Evolutionary conservation across 2,797 vertebrate genomes (phyloP).

Genomic region (Pampus argenteus): DNA sequence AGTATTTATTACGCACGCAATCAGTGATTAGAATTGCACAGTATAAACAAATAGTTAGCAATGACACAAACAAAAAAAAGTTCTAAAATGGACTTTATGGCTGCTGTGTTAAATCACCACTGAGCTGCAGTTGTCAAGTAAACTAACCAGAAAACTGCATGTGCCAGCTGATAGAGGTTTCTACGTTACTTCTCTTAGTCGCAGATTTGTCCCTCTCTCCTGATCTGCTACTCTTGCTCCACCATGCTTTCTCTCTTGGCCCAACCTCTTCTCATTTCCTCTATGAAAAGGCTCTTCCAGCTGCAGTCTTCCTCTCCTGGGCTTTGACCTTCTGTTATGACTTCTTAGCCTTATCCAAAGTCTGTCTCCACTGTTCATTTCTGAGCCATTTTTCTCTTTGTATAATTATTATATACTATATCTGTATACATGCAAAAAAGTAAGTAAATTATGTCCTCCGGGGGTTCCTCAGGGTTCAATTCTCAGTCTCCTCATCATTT

Average conservation of each 20-base stretch:
- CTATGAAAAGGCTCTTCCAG: conserved; percentile 52
- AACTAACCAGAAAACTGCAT: conserved; percentile 13
- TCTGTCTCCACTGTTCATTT: conserved; percentile 23
- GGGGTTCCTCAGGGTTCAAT: conserved; percentile 27
- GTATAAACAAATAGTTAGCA: conserved; percentile 53
- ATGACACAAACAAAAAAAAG: conserved; percentile 13
- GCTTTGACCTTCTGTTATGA: conserved; percentile 56
- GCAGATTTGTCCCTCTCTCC: conserved; percentile 56
- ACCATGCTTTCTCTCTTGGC: conserved; percentile 51
- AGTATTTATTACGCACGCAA: conserved; percentile 67
- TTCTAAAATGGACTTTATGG: conserved; percentile 21
- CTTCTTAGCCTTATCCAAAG: conserved; percentile 31
- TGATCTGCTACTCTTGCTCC: conserved; percentile 38
- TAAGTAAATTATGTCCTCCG: background rate
- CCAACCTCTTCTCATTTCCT: conserved; percentile 67
- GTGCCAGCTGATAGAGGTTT: conserved; percentile 36
- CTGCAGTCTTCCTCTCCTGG: conserved; percentile 44
- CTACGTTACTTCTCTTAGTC: conserved; percentile 41
- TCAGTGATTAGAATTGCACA: conserved; percentile 45
- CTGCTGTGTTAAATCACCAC: conserved; percentile 30
- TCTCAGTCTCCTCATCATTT: background rate
- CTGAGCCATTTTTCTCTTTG: background rate
- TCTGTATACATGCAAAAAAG: background rate
- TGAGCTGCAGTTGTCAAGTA: conserved; percentile 21
- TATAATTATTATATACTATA: background rate